A percentile compares a stretch with the other conserved stretches of the same genome.
Evolutionary conservation across 2,888 invertebrate species (phyloP).

Genomic region (Hydroisotoma schaefferi): DNA sequence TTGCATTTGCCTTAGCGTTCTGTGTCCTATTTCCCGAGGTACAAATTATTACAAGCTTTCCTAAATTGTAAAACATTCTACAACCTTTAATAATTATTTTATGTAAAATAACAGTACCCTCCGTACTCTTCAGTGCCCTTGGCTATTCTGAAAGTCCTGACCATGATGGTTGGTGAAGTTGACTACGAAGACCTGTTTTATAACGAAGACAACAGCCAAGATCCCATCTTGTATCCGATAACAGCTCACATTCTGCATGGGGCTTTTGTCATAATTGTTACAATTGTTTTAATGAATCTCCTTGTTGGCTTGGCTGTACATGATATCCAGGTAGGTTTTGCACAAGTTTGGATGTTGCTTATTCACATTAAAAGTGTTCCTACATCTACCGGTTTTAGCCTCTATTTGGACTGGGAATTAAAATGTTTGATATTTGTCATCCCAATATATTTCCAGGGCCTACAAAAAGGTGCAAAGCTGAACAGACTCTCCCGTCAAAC

Average conservation of each 20-base stretch:
- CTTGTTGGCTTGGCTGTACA: constrained; percentile 45
- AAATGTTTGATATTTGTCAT: constrained; percentile 50
- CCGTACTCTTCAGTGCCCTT: constrained; percentile 37
- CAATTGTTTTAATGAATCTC: constrained; percentile 46
- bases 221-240: constrained; percentile 34
- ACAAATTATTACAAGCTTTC: no score
- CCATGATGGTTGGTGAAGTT: constrained; percentile 46
- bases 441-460: constrained; percentile 55
- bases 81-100: not conserved
- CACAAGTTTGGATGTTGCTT: not conserved
- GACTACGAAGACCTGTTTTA: constrained; percentile 46
- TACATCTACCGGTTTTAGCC: not conserved
- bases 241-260: constrained; percentile 44
- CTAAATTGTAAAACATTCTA: not conserved
- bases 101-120: constrained; percentile 31
- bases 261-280: constrained; percentile 42
- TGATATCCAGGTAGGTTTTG: constrained; percentile 42
- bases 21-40: constrained; percentile 68
- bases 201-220: constrained; percentile 13
- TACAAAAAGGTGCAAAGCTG: constrained; percentile 60
- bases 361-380: constrained; percentile 1
- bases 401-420: not conserved
- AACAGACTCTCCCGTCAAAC: constrained; percentile 77
- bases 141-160: constrained; percentile 45
- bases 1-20: constrained; percentile 82